Percentiles rank a stretch among this genome's conserved stretches.
phyloP scores from a whole-genome alignment of 2,113 vertebrate genomes.

The Crypturellus undulatus region DNA sequence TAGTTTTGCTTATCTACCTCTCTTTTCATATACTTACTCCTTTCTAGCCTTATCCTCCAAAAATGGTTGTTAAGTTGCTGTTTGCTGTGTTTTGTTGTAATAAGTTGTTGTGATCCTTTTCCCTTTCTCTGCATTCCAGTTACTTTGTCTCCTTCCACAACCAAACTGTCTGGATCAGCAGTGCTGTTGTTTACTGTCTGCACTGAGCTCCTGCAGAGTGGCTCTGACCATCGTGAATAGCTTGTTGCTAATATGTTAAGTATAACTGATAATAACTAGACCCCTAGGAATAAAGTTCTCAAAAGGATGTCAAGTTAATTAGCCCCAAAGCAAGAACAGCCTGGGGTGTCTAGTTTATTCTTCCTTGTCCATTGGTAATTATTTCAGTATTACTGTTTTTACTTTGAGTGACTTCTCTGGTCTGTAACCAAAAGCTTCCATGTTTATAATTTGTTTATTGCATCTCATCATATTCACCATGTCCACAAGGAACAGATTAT shows the following conservation, averaged over 20 bases:
- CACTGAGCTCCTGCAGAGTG: neutral
- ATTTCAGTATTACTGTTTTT: too few relatives aligned
- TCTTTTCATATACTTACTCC: neutral
- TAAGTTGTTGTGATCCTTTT: neutral
- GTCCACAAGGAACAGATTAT: neutral
- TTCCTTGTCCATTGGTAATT: neutral
- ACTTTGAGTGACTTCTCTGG: neutral
- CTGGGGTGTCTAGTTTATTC: neutral
- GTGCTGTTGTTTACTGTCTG: neutral
- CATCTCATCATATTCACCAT: rapidly evolving
- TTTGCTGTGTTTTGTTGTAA: neutral
- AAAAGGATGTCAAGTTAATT: neutral
- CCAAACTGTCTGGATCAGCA: neutral
- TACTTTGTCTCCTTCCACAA: neutral
- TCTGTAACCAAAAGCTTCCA: neutral
- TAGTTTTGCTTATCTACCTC: neutral
- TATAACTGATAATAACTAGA: neutral
- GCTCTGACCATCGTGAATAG: neutral
- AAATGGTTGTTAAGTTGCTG: neutral
- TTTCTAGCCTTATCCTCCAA: neutral
- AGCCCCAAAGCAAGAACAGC: neutral
- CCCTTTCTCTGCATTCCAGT: neutral
- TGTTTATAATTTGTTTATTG: neutral
- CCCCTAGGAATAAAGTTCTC: neutral
- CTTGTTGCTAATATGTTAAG: neutral